Evolutionary conservation across 1,140 invertebrate species (phyloP).

Genomic region (Leptestheria dahalacensis): DNA sequence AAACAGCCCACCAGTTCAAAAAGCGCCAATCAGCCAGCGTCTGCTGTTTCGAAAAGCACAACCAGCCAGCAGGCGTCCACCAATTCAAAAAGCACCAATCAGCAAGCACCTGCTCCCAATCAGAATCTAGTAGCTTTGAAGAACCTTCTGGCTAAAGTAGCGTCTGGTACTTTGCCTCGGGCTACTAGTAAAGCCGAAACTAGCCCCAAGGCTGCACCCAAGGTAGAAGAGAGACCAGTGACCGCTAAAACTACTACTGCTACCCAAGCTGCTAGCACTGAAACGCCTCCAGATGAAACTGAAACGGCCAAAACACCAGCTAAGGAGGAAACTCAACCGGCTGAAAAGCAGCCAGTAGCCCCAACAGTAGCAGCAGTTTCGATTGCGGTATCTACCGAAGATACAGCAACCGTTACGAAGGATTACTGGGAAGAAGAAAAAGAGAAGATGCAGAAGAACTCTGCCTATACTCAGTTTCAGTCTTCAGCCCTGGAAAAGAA

Average conservation of each 20-base stretch:
- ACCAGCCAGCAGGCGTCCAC: background rate
- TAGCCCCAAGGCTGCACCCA: background rate
- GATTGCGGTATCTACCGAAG: background rate
- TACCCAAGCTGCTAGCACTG: too few relatives aligned
- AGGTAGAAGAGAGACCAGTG: too few relatives aligned
- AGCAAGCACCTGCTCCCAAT: background rate
- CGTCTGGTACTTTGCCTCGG: background rate
- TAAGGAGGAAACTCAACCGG: background rate
- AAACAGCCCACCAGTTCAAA: background rate
- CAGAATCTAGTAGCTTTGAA: background rate
- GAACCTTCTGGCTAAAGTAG: slow-evolving; percentile 2
- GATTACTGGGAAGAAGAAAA: slow-evolving; percentile 22
- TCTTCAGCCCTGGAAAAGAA: slow-evolving; percentile 9
- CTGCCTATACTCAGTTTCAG: slow-evolving; percentile 15
- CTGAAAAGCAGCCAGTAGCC: slow-evolving; percentile 19
- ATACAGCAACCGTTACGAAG: background rate
- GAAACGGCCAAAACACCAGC: background rate
- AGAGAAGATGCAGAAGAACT: slow-evolving; percentile 24
- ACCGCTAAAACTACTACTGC: too few relatives aligned
- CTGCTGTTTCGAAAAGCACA: background rate
- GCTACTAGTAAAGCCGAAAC: background rate
- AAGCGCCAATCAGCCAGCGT: background rate
- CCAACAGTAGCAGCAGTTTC: background rate
- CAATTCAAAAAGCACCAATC: too few relatives aligned
- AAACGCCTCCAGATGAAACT: too few relatives aligned